Evolutionary conservation across 2,888 invertebrate genomes (phyloP), one percentile per base, ranked within the genome.

Genomic region (Agriopis aurantiaria): DNA sequence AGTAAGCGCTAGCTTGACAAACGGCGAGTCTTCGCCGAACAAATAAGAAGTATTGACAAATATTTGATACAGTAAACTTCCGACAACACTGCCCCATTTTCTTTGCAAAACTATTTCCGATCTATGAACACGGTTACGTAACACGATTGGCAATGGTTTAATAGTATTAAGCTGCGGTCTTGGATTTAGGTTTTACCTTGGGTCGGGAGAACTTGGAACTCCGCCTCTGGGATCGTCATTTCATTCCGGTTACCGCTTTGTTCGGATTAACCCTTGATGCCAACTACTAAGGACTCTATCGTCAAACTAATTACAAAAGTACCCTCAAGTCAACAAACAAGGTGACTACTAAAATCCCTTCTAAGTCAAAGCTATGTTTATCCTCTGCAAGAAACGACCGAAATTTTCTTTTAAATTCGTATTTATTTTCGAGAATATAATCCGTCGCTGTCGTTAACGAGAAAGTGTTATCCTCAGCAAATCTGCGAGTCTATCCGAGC

Each of bases 181-280:
- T 33, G 73, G 69, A 74, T 75, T 86, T 86, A 78, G 84, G 82
- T 83, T 83, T 77, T 80, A 78, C 80, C 75, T 81, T 79, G 75
- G 75, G 75, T 81, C 75, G 71, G 74, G 75, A 78, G 76, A 88
- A 89, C 83, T 88, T 86, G 76, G 63, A 71, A 80, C 78, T 78
- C 79, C 73, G 68, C 69, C 73, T 71, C 70, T 73, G 80, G 75
- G 75, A 77, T 82, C 65, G 75, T 76, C 77, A 78, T 80, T 81
- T 82, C 80, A 78, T 83, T 83, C 74, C 73, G 71, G 77, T 71
- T 78, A 75, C 77, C 76, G 80, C 77, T 83, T 72, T 68, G 77
- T 74, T 79, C 74, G 80, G 84, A 84, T 85, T 88, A 87, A 82
- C 82, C 80, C 84, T 81, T 80, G 78, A 82, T 76, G 79, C 77